A percentile compares a stretch with the other conserved stretches of the same genome.
These are phyloP conservation scores for Gila orcuttii DNA, from an alignment of 2,113 vertebrate genomes.

Conservation along the genomic window DNA sequence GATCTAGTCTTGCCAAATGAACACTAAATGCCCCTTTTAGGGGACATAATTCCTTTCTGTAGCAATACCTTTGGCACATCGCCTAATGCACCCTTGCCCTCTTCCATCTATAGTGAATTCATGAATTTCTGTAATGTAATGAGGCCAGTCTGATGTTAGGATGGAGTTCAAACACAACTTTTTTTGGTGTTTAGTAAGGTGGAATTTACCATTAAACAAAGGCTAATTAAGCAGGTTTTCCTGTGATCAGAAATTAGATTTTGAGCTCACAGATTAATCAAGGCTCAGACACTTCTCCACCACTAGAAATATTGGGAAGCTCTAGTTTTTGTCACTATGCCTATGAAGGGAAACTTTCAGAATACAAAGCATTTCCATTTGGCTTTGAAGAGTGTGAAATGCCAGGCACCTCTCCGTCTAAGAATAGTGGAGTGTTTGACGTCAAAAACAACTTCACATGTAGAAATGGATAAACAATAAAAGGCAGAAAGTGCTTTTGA, in stretches of 20 bases:
- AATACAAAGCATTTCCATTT: slow-evolving; percentile 23
- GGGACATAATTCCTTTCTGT: slow-evolving; percentile 22
- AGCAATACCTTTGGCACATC: slow-evolving; percentile 23
- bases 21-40: slow-evolving; percentile 26
- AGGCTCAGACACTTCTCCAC: neutral
- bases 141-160: slow-evolving; percentile 2
- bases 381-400: slow-evolving; percentile 34
- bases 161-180: neutral
- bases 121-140: neutral
- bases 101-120: neutral
- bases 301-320: neutral
- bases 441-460: slow-evolving; percentile 15
- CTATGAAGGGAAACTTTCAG: slow-evolving; percentile 17
- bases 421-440: slow-evolving; percentile 29
- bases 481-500: slow-evolving; percentile 12
- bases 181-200: neutral
- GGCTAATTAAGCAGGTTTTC: neutral
- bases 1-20: slow-evolving; percentile 30
- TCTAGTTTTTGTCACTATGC: slow-evolving; percentile 1
- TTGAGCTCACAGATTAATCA: neutral
- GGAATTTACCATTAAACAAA: neutral
- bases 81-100: slow-evolving; percentile 17
- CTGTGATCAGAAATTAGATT: neutral
- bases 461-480: slow-evolving; percentile 30
- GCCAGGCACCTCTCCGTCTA: neutral